A percentile compares a stretch with the other conserved stretches of the same genome.
Evolutionary conservation across 2,113 vertebrate genomes (phyloP).

Genomic region (Podarcis raffonei): DNA sequence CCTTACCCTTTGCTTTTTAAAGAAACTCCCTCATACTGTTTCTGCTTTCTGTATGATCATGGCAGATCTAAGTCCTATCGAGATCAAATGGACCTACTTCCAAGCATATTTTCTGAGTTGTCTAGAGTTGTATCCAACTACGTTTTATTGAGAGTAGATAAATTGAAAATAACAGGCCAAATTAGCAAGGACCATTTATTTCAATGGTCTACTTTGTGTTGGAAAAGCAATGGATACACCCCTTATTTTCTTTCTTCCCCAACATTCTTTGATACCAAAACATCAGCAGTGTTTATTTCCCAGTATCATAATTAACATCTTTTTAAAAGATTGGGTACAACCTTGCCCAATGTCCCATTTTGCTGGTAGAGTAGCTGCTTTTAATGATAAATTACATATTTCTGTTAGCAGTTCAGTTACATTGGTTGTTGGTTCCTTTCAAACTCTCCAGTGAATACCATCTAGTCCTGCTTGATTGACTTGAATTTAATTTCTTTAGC

Average conservation of each 20-base stretch:
- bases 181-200: no score
- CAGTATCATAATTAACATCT: slow-evolving; percentile 62
- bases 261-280: slow-evolving; percentile 30
- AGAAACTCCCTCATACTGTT: neutral
- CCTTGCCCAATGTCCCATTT: slow-evolving; percentile 54
- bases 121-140: no score
- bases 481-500: slow-evolving; percentile 65
- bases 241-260: slow-evolving; percentile 42
- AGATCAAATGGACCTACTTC: no score
- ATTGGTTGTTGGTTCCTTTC: slow-evolving; percentile 59
- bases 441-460: slow-evolving; percentile 64
- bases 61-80: neutral
- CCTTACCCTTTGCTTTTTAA: neutral
- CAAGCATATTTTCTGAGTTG: no score
- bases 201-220: no score
- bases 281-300: slow-evolving; percentile 54
- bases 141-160: no score
- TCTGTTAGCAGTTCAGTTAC: slow-evolving; percentile 64
- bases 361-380: slow-evolving; percentile 41
- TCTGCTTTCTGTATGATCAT: neutral
- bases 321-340: slow-evolving; percentile 60
- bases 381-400: slow-evolving; percentile 66
- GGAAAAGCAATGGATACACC: neutral
- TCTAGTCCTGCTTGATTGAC: slow-evolving; percentile 63
- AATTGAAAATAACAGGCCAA: no score